Percentiles rank a stretch among this genome's conserved stretches.
These are phyloP conservation scores for Panopea generosa DNA, from an alignment of 2,888 invertebrate genomes.

Conservation along the genomic window DNA sequence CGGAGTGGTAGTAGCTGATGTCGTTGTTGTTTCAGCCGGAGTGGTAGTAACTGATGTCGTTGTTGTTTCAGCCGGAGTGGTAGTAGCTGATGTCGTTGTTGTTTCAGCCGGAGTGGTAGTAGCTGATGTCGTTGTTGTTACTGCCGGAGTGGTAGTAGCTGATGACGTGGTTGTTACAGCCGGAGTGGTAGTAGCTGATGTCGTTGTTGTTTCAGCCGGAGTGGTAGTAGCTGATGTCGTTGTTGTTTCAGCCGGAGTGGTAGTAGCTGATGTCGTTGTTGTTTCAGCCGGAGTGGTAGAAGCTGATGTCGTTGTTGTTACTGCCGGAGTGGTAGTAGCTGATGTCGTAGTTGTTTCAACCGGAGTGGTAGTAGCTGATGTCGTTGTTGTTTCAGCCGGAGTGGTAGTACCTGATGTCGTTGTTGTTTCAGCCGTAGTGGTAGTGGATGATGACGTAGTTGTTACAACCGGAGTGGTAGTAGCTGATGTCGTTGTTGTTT, in stretches of 20 bases:
- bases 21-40: neutral
- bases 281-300: neutral
- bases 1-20: neutral
- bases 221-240: neutral
- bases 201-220: neutral
- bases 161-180: neutral
- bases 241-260: neutral
- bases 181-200: neutral
- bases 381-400: constrained; percentile 3
- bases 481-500: neutral
- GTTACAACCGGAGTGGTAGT: neutral
- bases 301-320: neutral
- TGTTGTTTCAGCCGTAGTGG: neutral
- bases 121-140: neutral
- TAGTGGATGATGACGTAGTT: neutral
- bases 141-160: neutral
- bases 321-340: constrained; percentile 4
- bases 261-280: neutral
- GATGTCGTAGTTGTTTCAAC: neutral
- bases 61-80: constrained; percentile 13
- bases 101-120: constrained; percentile 8
- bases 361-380: neutral
- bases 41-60: neutral
- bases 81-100: constrained; percentile 1
- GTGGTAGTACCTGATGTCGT: neutral